Base-by-base conservation (phyloP, 1,140 invertebrate species). In the Trichogramma pretiosum region DNA sequence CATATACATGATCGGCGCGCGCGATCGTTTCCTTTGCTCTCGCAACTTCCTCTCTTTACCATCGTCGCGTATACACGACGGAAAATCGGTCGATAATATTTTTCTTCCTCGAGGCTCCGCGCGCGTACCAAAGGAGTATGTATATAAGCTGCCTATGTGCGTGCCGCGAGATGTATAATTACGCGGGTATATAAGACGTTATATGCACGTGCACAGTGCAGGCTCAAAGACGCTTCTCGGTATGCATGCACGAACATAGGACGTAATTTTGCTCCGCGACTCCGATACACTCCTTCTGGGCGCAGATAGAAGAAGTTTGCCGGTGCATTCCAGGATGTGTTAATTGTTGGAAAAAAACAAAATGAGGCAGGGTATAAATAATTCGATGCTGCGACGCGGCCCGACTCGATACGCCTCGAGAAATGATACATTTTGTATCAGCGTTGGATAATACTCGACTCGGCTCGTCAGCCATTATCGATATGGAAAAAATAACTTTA, bases 291-390 rank as follows among this genome's bases (percentile, higher is more conserved):
- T n/a, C n/a, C n/a, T n/a, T n/a, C n/a, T n/a, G n/a, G n/a, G n/a
- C n/a, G n/a, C n/a, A n/a, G n/a, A n/a, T n/a, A n/a, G n/a, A n/a
- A n/a, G n/a, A n/a, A n/a, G n/a, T n/a, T n/a, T n/a, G n/a, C 33
- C 8, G 33, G 8, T 32, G 30, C 42, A 46, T 50, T 50, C 42
- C 42, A 46, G 26, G 48, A 40, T 50, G 19, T 3, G 8, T 37
- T 50, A 46, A 50, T 50, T 41, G 7, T 33, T 5, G 5, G 18
- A 21, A 34, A 35, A 40, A 39, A 39, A 17, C 17, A 17, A 7
- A 4, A 2, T 26, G 30, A 10, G 14, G n/a, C 16, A 36, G 13
- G 35, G 1, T 26, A 41, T n/a, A n/a, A 41, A 48, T 49, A 43
- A 49, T 37, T 43, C 38, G 21, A n/a, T 38, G 19, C 11, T 28